Evolutionary conservation across 92 coral and sea anemone genomes (phyloP), one percentile per base, ranked within the genome.

Genomic region (Diadumene lineata): DNA sequence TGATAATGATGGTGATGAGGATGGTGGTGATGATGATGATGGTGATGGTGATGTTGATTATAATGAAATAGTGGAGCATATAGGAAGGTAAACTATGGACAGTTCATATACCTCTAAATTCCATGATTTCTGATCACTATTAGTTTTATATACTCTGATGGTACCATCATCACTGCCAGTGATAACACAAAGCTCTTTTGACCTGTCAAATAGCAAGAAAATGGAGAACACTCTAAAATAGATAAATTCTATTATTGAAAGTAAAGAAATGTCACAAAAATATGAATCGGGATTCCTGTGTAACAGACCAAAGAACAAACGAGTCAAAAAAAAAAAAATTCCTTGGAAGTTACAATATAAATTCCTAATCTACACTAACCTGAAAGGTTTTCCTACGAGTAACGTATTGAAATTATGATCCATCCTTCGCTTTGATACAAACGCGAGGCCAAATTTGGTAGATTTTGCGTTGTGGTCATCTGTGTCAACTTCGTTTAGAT

Each of bases 91-190:
- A 9, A 44, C 17, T 44, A 44, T 44, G 58, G 19, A 53, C 3
- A 53, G 58, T 53, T 4, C 19, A 9, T 23, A 3, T 69, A 73
- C 90, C 78, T 70, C 69, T 50, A 26, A 65, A 55, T 64, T 55
- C 17, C 44, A 70, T 51, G 46, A 26, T 62, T 71, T 64, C 26
- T 17, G 58, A 64, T 58, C 43, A 11, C 71, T 44, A 30, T 56
- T 70, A 22, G 84, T 76, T 29, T 57, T 82, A 34, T 82, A 90
- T 28, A 87, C 89, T 53, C 84, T 86, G 26, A 90, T 86, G 15
- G 85, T 83, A 0, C 96, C 96, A 80, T 90, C 96, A 57, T 90
- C 91, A 10, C 92, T 89, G 31, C 96, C 96, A 73, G 82, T 88
- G 1, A 90, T 83, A 34, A 90, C 50, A 83, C 91, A 83, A 30